Conservation (phyloP, 2,797 vertebrate species). For the Smutsia gigantea region DNA sequence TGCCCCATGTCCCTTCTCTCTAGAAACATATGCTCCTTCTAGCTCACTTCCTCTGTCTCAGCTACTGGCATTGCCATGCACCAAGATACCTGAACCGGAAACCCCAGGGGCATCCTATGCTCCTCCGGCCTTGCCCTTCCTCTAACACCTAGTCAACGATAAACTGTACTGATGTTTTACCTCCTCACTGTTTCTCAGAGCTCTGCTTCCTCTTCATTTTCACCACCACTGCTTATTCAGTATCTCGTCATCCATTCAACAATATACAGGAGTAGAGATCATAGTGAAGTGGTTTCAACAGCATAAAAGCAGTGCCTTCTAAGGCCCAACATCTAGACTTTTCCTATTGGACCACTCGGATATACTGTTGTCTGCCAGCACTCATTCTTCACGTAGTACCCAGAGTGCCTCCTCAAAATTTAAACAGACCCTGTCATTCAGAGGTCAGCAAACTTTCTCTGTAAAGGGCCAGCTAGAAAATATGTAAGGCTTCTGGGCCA, state of each 20-base stretch:
- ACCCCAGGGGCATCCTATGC: not conserved
- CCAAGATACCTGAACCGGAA: not conserved
- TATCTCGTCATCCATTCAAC: constrained; percentile 13
- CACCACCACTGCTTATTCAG: not conserved
- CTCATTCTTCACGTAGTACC: not conserved
- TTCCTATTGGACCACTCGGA: constrained; percentile 22
- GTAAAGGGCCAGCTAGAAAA: not conserved
- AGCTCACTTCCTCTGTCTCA: not conserved
- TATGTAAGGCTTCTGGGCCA: constrained; percentile 38
- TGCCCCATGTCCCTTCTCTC: not conserved
- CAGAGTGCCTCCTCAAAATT: constrained; percentile 18
- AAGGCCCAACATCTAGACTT: not conserved
- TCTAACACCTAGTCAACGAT: not conserved
- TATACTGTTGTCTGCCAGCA: not conserved
- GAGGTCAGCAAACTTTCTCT: not conserved
- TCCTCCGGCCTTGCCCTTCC: not conserved
- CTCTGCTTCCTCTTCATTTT: constrained; percentile 18
- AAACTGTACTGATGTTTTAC: not conserved
- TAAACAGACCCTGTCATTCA: constrained; percentile 33
- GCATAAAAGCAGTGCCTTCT: constrained; percentile 5
- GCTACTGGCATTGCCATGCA: not conserved
- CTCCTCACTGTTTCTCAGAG: not conserved
- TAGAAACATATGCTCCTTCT: not conserved
- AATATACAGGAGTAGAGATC: not conserved
- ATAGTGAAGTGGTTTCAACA: not conserved